Conservation (phyloP, 2,113 vertebrate genomes). For the Cinclus mexicanus region DNA sequence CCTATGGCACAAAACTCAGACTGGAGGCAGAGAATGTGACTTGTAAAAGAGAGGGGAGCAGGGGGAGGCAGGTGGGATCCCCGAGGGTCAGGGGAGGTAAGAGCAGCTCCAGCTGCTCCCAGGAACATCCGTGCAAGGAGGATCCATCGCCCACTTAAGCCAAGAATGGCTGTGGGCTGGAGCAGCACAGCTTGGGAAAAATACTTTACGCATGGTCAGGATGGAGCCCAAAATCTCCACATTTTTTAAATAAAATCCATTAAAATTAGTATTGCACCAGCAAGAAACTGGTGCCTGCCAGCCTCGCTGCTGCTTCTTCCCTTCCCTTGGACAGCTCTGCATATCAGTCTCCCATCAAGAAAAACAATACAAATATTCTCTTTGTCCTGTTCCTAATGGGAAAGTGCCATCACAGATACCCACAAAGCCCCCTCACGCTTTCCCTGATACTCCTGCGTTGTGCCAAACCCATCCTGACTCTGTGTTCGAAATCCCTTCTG, state of each 20-base stretch:
- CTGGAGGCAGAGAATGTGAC: background rate
- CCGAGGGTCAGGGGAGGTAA: fast-evolving
- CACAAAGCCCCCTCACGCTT: background rate
- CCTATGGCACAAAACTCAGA: background rate
- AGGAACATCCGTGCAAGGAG: background rate
- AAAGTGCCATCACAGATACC: background rate
- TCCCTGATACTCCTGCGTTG: background rate
- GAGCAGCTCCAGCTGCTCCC: background rate
- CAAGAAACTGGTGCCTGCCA: background rate
- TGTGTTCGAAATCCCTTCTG: background rate
- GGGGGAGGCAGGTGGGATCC: background rate
- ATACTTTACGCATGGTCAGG: background rate
- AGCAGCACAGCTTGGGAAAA: background rate
- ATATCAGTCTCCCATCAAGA: background rate
- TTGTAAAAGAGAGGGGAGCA: background rate
- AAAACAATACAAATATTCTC: background rate
- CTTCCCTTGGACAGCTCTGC: background rate
- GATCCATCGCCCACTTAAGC: background rate
- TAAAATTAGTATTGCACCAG: background rate
- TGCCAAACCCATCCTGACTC: background rate
- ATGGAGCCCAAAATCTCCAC: background rate
- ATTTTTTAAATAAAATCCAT: background rate
- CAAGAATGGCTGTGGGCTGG: background rate
- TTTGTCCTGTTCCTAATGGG: background rate
- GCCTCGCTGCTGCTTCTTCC: background rate